Percentiles rank a stretch among this genome's conserved stretches.
phyloP scores from a whole-genome alignment of 2,888 invertebrate species.

The Cryptocephalus moraei region DNA sequence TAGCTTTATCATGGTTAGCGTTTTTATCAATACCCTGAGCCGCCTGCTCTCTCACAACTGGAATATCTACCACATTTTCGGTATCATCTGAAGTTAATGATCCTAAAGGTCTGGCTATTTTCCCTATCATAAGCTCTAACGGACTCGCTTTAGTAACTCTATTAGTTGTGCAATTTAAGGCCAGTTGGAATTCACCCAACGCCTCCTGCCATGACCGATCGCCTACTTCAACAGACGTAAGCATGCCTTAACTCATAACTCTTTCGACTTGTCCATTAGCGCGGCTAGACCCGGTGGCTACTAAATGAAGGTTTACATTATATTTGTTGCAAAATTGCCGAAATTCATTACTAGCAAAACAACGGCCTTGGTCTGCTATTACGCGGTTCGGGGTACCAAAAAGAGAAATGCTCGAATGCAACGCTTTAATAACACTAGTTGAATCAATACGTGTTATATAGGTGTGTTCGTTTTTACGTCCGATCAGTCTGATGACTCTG shows the following conservation, averaged over 20 bases:
- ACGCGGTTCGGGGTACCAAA: not conserved
- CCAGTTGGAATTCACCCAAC: not conserved
- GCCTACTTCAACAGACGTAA: not conserved
- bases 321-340: not conserved
- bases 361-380: not conserved
- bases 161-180: not conserved
- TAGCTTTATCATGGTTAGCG: not conserved
- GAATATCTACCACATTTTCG: too few relatives aligned
- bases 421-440: not conserved
- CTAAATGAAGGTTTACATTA: not conserved
- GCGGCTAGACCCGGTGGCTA: not conserved
- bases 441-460: too few relatives aligned
- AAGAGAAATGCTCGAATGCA: not conserved
- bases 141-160: not conserved
- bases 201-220: not conserved
- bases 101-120: too few relatives aligned
- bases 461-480: too few relatives aligned
- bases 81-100: too few relatives aligned
- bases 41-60: too few relatives aligned
- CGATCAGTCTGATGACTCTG: too few relatives aligned
- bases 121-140: not conserved
- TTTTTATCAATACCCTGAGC: too few relatives aligned
- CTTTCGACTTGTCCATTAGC: not conserved
- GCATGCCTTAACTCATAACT: not conserved
- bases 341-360: too few relatives aligned